Evolutionary conservation across 1,140 invertebrate genomes (phyloP).

Genomic region (Listronotus oregonensis): DNA sequence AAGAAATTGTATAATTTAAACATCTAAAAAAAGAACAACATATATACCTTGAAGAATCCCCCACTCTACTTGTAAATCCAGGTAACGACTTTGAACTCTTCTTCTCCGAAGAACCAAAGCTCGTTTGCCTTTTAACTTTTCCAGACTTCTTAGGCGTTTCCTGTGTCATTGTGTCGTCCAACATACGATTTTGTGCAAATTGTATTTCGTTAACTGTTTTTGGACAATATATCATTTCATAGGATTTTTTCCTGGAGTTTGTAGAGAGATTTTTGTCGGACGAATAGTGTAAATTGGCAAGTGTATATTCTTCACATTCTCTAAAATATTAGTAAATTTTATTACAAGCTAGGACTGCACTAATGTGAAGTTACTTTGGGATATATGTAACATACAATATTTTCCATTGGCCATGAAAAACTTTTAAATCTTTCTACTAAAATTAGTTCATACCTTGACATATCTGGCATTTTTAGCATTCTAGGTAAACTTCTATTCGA

Average conservation of each 20-base stretch:
- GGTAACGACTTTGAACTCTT: slow-evolving; percentile 40
- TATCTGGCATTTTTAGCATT: slow-evolving; percentile 47
- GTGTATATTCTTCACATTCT: slow-evolving; percentile 33
- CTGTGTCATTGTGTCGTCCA: slow-evolving; percentile 43
- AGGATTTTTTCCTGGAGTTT: slow-evolving; percentile 42
- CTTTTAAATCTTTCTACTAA: too few relatives aligned
- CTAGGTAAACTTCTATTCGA: slow-evolving; percentile 48
- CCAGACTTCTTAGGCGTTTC: slow-evolving; percentile 42
- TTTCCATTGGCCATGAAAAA: too few relatives aligned
- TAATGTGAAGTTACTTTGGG: too few relatives aligned
- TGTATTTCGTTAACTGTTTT: slow-evolving; percentile 51
- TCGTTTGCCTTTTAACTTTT: slow-evolving; percentile 49
- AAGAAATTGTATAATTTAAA: too few relatives aligned
- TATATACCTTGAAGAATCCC: slow-evolving; percentile 24
- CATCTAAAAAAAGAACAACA: too few relatives aligned
- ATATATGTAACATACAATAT: too few relatives aligned
- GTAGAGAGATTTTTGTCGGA: slow-evolving; percentile 42
- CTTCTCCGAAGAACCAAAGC: slow-evolving; percentile 47
- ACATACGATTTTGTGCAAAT: slow-evolving; percentile 51
- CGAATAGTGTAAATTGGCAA: slow-evolving; percentile 34
- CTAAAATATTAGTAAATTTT: slow-evolving; percentile 8
- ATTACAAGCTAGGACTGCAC: too few relatives aligned
- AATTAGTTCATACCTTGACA: slow-evolving; percentile 11
- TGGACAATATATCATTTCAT: slow-evolving; percentile 54
- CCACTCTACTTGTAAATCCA: slow-evolving; percentile 25